Evolutionary conservation across 92 coral and sea anemone species (phyloP).

Genomic region (Meandrina meandrites): DNA sequence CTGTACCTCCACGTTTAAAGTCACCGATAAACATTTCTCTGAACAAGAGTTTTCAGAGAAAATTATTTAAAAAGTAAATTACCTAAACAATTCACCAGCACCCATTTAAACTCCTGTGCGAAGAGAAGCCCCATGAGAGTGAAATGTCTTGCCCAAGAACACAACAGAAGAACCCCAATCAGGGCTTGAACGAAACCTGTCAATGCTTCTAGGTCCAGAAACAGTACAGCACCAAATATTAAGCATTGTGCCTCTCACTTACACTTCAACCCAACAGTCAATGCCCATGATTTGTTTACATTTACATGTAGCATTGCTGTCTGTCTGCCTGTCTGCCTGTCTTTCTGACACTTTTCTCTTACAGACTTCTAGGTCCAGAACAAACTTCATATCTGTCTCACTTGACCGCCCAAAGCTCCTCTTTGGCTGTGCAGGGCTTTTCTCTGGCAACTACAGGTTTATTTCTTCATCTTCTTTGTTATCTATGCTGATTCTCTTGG

Average conservation of each 20-base stretch:
- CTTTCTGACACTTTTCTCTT: conserved; percentile 1
- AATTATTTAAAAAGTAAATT: background rate
- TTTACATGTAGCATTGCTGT: background rate
- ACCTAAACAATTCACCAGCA: background rate
- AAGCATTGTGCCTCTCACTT: too few species aligned
- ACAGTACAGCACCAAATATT: too few species aligned
- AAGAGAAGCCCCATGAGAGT: background rate
- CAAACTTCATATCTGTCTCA: conserved; percentile 18
- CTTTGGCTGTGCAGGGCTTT: conserved; percentile 30
- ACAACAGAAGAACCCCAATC: too few species aligned
- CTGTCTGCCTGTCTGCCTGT: background rate
- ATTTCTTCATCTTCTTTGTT: conserved; percentile 8
- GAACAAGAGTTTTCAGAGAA: background rate
- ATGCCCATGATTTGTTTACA: background rate
- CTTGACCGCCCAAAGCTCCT: conserved; percentile 18
- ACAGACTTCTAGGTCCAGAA: conserved; percentile 1
- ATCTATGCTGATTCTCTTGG: background rate
- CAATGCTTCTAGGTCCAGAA: too few species aligned
- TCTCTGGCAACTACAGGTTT: conserved; percentile 30
- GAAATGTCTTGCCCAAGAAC: background rate
- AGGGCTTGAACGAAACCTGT: too few species aligned
- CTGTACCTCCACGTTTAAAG: too few species aligned
- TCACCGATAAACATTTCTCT: too few species aligned
- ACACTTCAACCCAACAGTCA: background rate
- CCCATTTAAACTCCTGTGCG: background rate